A percentile compares a stretch with the other conserved stretches of the same genome.
Evolutionary conservation across 2,888 invertebrate species (phyloP).

Genomic region (Hirtodrosophila cameraria): DNA sequence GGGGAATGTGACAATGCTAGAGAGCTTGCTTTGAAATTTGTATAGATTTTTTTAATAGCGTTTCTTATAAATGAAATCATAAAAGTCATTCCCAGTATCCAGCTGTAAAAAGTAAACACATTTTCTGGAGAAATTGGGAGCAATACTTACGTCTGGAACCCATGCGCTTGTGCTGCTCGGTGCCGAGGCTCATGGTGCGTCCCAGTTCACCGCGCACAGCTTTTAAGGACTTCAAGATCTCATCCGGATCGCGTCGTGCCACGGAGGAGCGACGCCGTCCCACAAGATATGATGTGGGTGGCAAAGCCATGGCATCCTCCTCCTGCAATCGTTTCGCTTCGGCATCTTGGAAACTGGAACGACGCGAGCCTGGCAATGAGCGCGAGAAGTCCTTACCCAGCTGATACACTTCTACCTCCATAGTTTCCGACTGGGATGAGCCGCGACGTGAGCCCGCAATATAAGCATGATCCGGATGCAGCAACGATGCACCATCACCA

Average conservation of each 20-base stretch:
- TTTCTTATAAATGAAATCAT: conserved; percentile 11
- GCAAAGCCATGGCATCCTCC: conserved; percentile 82
- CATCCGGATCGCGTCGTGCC: conserved; percentile 92
- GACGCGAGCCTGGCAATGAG: conserved; percentile 92
- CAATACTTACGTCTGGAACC: conserved; percentile 89
- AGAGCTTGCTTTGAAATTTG: conserved; percentile 1
- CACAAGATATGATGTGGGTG: conserved; percentile 86
- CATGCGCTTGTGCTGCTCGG: conserved; percentile 85
- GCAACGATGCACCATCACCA: conserved; percentile 89
- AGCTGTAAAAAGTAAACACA: conserved; percentile 22
- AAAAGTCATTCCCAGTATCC: conserved; percentile 1
- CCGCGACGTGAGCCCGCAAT: conserved; percentile 91
- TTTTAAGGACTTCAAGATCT: conserved; percentile 91
- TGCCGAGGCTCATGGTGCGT: conserved; percentile 92
- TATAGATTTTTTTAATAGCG: not conserved
- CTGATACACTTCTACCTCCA: conserved; percentile 93
- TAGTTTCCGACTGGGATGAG: conserved; percentile 94
- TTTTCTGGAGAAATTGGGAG: not conserved
- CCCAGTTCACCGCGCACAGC: conserved; percentile 93
- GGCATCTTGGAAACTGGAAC: conserved; percentile 92
- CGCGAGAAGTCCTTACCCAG: conserved; percentile 93
- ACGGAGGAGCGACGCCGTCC: conserved; percentile 92
- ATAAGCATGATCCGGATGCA: conserved; percentile 95
- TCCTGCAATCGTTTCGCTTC: conserved; percentile 86
- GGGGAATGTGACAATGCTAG: conserved; percentile 2